Evolutionary conservation across 2,113 vertebrate species (phyloP).

Genomic region (Sturnira hondurensis): DNA sequence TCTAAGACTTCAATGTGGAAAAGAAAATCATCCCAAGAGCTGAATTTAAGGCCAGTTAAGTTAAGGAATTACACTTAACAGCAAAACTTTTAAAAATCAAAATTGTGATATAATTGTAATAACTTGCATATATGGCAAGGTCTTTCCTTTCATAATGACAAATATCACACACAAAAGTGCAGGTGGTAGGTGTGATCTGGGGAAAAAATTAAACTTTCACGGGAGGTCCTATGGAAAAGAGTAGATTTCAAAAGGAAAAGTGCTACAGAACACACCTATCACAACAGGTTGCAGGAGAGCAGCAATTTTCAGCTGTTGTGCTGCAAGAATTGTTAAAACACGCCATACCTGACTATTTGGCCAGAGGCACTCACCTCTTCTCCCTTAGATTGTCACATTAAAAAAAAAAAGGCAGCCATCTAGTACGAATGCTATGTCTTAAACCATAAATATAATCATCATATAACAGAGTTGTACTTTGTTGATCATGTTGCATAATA

Average conservation of each 20-base stretch:
- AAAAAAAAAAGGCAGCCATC: background rate
- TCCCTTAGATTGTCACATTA: background rate
- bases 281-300: background rate
- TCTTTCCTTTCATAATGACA: slow-evolving; percentile 46
- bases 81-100: background rate
- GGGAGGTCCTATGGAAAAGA: slow-evolving; percentile 60
- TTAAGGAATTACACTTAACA: background rate
- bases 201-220: slow-evolving; percentile 58
- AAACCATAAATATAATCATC: background rate
- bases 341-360: background rate
- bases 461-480: background rate
- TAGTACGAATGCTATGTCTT: background rate
- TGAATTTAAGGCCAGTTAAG: slow-evolving; percentile 3
- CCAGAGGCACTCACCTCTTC: background rate
- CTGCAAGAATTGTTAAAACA: background rate
- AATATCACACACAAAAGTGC: slow-evolving; percentile 36
- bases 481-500: background rate
- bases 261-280: slow-evolving; percentile 8
- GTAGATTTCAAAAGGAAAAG: slow-evolving; percentile 63
- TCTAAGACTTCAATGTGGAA: background rate
- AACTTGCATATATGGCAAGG: slow-evolving; percentile 36
- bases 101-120: background rate
- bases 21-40: slow-evolving; percentile 18
- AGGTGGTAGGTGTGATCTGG: slow-evolving; percentile 54
- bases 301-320: background rate